Base-by-base conservation (phyloP, 2,113 vertebrate species). In the Neodon shergylaensis region DNA sequence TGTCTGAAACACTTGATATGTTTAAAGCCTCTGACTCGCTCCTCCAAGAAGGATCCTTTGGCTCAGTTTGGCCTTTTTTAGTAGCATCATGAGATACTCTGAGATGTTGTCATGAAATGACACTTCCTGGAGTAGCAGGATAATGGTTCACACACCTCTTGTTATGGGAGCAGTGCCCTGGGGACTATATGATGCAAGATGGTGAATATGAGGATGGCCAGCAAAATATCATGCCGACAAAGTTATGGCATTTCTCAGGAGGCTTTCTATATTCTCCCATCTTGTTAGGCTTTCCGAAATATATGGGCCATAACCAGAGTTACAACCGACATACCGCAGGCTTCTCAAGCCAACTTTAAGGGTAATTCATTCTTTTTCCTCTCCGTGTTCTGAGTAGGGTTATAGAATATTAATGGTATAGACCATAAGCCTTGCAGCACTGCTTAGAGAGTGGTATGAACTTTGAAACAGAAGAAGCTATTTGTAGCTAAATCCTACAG, bases 391-490 rank as follows among this genome's bases (percentile, higher is more conserved):
- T 90, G 83, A 88, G 79, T 92, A 97, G 91, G 61, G 73, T 98
- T 90, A 54, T 76, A 96, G 65, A 72, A 96, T 13, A 13, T 26
- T 76, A 61, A 74, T 92, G 82, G 44, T 42, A 10, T 44, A 90
- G 92, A 66, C 78, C 54, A 4, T 91, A 4, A 65, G 79, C 85
- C 66, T 39, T 4, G 1, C 12, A 14, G 44, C 14, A 11, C 0
- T 95, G 90, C 96, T 97, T 96, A 95, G 88, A 97, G 92, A 89
- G 95, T 89, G 47, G 82, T 19, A 21, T 86, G 66, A 93, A 92
- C 82, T 68, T 83, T 72, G 92, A 88, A 94, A 87, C 52, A 94
- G 92, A 96, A 95, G 95, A 70, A 93, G 82, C 42, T 79, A 84
- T 94, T 96, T 88, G 95, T 79, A 39, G 93, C 95, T 89, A 93